Base-by-base conservation (phyloP, 1,140 invertebrate species). In the Asobara japonica region DNA sequence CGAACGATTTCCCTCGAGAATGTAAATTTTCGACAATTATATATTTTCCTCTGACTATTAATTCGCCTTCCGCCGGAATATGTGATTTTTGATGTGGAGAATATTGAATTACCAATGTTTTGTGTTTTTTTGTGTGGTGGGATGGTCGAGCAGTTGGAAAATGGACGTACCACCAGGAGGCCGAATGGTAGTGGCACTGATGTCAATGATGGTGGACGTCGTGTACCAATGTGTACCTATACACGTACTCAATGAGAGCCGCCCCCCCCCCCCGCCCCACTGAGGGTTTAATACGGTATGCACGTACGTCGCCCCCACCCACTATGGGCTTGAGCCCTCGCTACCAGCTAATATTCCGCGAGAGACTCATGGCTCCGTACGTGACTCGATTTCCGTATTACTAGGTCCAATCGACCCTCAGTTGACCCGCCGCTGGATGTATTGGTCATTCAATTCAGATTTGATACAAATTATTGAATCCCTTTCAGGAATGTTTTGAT, bases 231-330 rank as follows among this genome's bases (percentile, higher is more conserved):
- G 31, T 62, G 29, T 65, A 67, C 48, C 18, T 62, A 70, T 61
- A 69, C 68, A 72, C 31, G 38, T 65, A 76, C 61, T 69, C 68
- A 72, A 75, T 61, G 41, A 65, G 75, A 18, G 78, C 79, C 80
- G 78, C 80, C 78, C 83, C 83, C 62, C 78, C 83, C 83, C 79
- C 80, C 78, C 80, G 77, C 83, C 83, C 62, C 78, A 82, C 83
- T 56, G 70, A 70, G 83, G 83, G 82, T 79, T 85, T 86, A 83
- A 87, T 86, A 86, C 81, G 75, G 84, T 85, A 86, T 87, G 84
- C 84, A 84, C 80, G 84, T 79, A 80, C 76, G 82, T 83, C 80
- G 81, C 77, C 84, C 79, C 75, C 79, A 79, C 76, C 76, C 76
- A 76, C 79, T 80, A 80, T 79, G 78, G 81, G 75, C 83, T 80